Evolutionary conservation across 1,140 invertebrate genomes (phyloP).

Genomic region (Andricus grossulariae): DNA sequence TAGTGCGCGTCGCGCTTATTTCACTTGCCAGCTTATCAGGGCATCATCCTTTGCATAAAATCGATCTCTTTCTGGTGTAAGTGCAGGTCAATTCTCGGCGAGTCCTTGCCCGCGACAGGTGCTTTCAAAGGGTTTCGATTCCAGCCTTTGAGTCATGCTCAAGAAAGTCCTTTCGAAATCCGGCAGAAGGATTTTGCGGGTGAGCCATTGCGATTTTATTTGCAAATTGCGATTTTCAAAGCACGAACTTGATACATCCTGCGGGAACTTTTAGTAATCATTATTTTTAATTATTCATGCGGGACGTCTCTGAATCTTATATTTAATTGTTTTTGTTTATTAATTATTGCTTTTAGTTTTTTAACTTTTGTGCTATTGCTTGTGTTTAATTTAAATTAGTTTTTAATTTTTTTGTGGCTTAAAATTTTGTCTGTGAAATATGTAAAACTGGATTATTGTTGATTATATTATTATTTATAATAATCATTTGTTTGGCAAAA

Average conservation of each 20-base stretch:
- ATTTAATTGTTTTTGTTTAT: not conserved
- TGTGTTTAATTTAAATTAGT: not conserved
- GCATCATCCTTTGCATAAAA: slow-evolving; percentile 38
- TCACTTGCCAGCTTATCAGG: slow-evolving; percentile 37
- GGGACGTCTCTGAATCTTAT: not conserved
- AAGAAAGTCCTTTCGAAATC: slow-evolving; percentile 69
- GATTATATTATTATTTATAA: too few relatives aligned
- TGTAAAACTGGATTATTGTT: too few relatives aligned
- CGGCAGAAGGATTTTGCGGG: slow-evolving; percentile 69
- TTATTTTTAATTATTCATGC: not conserved
- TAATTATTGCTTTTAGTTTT: not conserved
- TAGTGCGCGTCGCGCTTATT: slow-evolving; percentile 44
- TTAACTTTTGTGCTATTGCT: not conserved
- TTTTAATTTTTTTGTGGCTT: not conserved
- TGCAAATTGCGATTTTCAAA: not conserved
- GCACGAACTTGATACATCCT: not conserved
- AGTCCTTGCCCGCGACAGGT: not conserved
- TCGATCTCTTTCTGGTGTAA: slow-evolving; percentile 37
- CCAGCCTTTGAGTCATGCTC: slow-evolving; percentile 57
- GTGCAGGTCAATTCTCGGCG: not conserved
- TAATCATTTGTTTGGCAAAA: too few relatives aligned
- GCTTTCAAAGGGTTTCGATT: not conserved
- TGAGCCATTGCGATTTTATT: slow-evolving; percentile 48
- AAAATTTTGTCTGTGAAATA: too few relatives aligned
- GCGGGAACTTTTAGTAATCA: not conserved